Conservation (phyloP, 2,797 vertebrate genomes). For the Nasua narica region DNA sequence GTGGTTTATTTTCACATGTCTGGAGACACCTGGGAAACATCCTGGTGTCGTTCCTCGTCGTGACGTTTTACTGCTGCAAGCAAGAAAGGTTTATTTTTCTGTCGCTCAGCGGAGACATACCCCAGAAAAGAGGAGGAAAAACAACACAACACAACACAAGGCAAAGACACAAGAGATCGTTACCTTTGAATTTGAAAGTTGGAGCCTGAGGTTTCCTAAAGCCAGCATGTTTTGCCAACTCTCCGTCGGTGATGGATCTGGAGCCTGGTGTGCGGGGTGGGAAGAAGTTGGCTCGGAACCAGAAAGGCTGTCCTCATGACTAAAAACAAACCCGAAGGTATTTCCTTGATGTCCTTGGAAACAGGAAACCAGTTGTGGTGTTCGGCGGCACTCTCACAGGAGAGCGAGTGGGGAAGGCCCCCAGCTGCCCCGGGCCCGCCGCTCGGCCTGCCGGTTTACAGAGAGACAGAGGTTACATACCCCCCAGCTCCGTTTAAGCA, state of each 20-base stretch:
- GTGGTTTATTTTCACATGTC: constrained; percentile 52
- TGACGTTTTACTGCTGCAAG: constrained; percentile 64
- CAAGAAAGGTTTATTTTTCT: constrained; percentile 55
- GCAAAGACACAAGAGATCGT: constrained; percentile 22
- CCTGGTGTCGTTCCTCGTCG: constrained; percentile 49
- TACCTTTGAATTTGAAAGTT: constrained; percentile 23
- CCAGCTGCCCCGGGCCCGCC: background rate
- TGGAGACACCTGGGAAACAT: background rate
- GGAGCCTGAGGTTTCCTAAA: constrained; percentile 51
- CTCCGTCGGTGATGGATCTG: background rate
- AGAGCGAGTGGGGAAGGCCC: constrained; percentile 66
- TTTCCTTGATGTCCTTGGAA: constrained; percentile 57
- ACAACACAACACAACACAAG: background rate
- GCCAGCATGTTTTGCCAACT: background rate
- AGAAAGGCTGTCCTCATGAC: constrained; percentile 51
- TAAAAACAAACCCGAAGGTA: constrained; percentile 55
- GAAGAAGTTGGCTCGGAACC: constrained; percentile 61
- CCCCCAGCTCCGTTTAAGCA: constrained; percentile 81
- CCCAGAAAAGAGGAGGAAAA: background rate
- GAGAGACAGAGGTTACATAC: constrained; percentile 82
- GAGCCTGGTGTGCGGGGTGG: constrained; percentile 32
- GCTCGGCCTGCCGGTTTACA: constrained; percentile 83
- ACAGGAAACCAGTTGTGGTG: constrained; percentile 77
- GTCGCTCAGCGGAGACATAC: constrained; percentile 64
- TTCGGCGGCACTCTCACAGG: constrained; percentile 81